Evolutionary conservation across 2,113 vertebrate species (phyloP), one percentile per base, ranked within the genome.

Genomic region (Cyrtonyx montezumae): DNA sequence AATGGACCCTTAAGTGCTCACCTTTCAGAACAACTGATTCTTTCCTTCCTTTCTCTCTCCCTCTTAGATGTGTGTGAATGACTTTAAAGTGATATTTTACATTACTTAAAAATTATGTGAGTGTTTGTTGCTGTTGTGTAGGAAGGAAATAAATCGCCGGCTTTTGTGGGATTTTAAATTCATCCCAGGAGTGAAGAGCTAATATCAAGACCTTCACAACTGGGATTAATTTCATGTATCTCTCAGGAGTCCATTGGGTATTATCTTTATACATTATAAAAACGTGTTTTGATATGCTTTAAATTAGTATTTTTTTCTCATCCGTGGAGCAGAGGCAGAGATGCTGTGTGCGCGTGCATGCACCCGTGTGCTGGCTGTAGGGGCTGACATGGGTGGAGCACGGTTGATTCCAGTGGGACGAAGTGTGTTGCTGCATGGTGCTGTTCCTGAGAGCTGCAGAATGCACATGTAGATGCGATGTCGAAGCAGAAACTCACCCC

Each of bases 161-260:
- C 94, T 98, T 98, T 97, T 97, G 97, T 97, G 97, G 97, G 97
- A 97, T 98, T 98, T 97, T 96, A 97, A 97, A 97, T 95, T 94
- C 88, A 96, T 97, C 98, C 98, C 98, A 97, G 82, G 97, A 97
- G 97, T 95, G 94, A 97, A 96, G 91, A 97, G 94, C 97, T 97
- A 95, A 97, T 97, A 97, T 97, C 97, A 98, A 97, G 97, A 84
- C 97, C 96, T 97, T 97, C 94, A 97, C 97, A 97, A 97, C 97
- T 96, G 97, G 97, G 97, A 97, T 98, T 98, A 98, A 97, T 98
- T 98, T 97, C 94, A 87, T 96, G 36, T 94, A 96, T 97, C 97
- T 97, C 97, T 97, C 94, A 95, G 92, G 86, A 97, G 95, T 95
- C 96, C 86, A 58, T 84, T 96, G 96, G 97, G 97, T 97, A 97